phyloP scores from a whole-genome alignment of 2,797 vertebrate genomes.

The Pogoniulus pusillus region DNA sequence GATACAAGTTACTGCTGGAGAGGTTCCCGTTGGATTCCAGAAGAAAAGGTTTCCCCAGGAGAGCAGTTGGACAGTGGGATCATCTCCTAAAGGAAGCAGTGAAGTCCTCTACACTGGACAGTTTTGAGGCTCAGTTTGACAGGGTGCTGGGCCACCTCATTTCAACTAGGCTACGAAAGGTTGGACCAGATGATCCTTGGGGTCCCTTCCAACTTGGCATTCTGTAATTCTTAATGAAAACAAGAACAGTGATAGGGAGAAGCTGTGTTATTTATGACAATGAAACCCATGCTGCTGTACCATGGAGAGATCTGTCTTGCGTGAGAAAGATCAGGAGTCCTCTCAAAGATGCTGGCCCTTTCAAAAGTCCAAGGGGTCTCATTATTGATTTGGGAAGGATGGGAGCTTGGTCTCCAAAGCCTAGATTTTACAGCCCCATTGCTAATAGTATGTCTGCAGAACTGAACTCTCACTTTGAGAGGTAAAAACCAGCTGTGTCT shows the following conservation, averaged over 20 bases:
- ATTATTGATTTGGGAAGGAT: not conserved
- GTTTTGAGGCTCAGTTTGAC: no score
- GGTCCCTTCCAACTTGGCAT: no score
- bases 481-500: fast-evolving
- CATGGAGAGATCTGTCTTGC: not conserved
- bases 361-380: not conserved
- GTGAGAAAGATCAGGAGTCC: not conserved
- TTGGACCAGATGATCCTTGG: no score
- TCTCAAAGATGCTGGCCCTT: not conserved
- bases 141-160: no score
- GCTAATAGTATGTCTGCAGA: not conserved
- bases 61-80: no score
- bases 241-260: not conserved
- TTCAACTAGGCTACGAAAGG: no score
- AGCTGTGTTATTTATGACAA: not conserved
- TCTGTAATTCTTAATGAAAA: not conserved
- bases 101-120: no score
- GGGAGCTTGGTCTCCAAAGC: not conserved
- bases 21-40: no score
- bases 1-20: no score
- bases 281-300: not conserved
- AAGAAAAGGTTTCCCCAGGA: no score
- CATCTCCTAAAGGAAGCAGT: no score
- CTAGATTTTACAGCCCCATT: not conserved
- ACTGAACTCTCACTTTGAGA: not conserved